phyloP scores from a whole-genome alignment of 2,797 vertebrate genomes.

The Chloroceryle inda region DNA sequence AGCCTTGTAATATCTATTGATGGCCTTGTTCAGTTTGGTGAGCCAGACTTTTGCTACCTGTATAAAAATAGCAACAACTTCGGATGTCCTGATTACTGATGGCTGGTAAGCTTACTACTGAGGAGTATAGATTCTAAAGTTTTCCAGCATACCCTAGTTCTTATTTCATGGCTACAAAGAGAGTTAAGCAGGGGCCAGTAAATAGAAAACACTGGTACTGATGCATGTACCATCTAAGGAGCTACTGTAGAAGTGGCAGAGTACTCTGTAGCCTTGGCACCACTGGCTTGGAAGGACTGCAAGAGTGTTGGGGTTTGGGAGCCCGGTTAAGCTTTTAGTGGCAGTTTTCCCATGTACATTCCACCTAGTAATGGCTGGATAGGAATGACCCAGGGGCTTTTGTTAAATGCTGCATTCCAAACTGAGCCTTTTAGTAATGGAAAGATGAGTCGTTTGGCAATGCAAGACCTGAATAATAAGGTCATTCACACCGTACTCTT shows the following conservation, averaged over 20 bases:
- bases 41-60: neutral
- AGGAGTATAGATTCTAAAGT: neutral
- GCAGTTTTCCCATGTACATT: neutral
- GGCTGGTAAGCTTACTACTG: neutral
- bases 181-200: neutral
- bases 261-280: neutral
- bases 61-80: neutral
- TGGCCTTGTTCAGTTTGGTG: neutral
- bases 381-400: neutral
- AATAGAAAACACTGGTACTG: neutral
- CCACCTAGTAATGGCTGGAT: neutral
- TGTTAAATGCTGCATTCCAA: neutral
- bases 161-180: neutral
- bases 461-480: neutral
- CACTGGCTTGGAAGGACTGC: neutral
- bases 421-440: neutral
- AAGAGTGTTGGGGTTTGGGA: neutral
- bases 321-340: neutral
- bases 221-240: neutral
- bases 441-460: slow-evolving; percentile 1
- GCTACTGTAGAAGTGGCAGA: neutral
- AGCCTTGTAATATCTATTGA: neutral
- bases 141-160: neutral
- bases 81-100: neutral
- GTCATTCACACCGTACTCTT: neutral